Base-by-base conservation (phyloP, 2,888 invertebrate species). In the Tetanocera ferruginea region DNA sequence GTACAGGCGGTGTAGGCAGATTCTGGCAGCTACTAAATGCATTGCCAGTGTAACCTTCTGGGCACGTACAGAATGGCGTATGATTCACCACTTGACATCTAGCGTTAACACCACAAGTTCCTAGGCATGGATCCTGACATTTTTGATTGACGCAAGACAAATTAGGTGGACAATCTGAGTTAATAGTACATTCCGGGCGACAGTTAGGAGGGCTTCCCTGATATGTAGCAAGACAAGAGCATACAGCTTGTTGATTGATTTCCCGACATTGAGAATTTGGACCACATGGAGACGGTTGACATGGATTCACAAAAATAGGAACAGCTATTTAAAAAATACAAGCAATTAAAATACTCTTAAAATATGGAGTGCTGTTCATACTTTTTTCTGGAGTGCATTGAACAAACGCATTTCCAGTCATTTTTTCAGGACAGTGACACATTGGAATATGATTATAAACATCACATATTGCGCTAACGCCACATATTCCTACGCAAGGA, bases 401-500 rank as follows among this genome's bases (percentile, higher is more conserved):
- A 81, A 91, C 91, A 87, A 94, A 95, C 17, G 95, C 94, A 90
- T 94, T 93, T 34, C 95, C 95, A 79, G 92, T 91, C 87, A 93
- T 93, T 80, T 93, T 93, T 31, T 92, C 90, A 0, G 92, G 91
- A 85, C 95, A 95, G 74, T 92, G 91, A 85, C 95, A 95, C 84
- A 92, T 93, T 25, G 95, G 95, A 71, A 93, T 91, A 87, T 96
- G 95, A 85, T 94, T 94, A 51, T 94, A 91, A 17, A 95, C 94
- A 83, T 93, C 92, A 87, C 96, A 96, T 78, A 93, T 90, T 6
- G 95, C 94, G 85, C 94, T 94, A 66, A 93, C 88, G 25, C 95
- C 95, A 85, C 95, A 95, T 5, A 93, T 93, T 43, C 94, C 94
- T 3, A 93, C 92, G 84, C 96, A 97, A 6, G 96, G 96, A 89